phyloP scores from a whole-genome alignment of 2,113 vertebrate genomes.

The Sorex araneus region DNA sequence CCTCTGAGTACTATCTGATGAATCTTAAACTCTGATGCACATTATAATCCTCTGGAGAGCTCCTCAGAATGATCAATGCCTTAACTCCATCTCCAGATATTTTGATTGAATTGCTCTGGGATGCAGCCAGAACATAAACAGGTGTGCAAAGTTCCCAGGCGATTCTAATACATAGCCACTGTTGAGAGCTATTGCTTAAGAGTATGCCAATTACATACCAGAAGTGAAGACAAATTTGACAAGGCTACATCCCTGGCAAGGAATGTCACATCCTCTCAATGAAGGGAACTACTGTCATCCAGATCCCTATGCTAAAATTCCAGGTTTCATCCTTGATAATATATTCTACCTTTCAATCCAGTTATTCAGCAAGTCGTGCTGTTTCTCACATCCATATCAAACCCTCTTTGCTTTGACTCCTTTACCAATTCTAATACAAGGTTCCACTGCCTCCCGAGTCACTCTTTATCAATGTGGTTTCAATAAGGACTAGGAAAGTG shows the following conservation, averaged over 20 bases:
- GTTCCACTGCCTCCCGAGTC: background rate
- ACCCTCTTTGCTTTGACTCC: background rate
- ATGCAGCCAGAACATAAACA: background rate
- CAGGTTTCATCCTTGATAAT: background rate
- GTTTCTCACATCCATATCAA: background rate
- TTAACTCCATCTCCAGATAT: background rate
- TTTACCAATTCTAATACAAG: background rate
- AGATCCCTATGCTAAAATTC: background rate
- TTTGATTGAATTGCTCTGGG: background rate
- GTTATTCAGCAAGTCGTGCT: background rate
- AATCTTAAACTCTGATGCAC: slow-evolving; percentile 4
- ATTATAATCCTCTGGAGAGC: background rate
- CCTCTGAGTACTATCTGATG: background rate
- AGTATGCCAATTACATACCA: background rate
- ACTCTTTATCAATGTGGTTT: background rate
- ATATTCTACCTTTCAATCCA: background rate
- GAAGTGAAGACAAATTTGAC: background rate
- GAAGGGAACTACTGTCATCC: background rate
- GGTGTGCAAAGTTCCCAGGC: background rate
- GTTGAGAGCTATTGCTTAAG: background rate
- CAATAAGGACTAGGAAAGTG: background rate
- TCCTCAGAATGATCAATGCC: background rate
- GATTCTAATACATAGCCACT: background rate
- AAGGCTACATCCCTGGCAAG: background rate
- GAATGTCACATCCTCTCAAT: background rate